phyloP scores from a whole-genome alignment of 2,888 invertebrate genomes.

The Ceraclea dissimilis region DNA sequence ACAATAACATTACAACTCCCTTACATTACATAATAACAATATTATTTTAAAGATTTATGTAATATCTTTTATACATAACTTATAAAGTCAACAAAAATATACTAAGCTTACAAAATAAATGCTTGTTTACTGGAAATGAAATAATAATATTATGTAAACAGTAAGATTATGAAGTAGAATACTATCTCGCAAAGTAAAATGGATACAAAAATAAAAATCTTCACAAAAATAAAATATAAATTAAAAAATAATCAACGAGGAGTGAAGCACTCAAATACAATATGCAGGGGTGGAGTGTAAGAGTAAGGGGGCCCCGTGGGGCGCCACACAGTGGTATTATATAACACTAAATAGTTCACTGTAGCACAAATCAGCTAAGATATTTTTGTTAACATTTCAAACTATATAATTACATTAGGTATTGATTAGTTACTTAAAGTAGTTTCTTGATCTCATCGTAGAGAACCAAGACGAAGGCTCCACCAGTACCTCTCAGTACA shows the following conservation, averaged over 20 bases:
- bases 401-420: not conserved
- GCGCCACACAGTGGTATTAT: not conserved
- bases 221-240: not conserved
- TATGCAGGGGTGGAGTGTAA: not conserved
- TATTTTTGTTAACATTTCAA: slow-evolving; percentile 19
- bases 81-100: slow-evolving; percentile 16
- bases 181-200: not conserved
- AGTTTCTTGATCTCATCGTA: slow-evolving; percentile 84
- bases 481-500: slow-evolving; percentile 88
- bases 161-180: not conserved
- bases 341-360: not conserved
- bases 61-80: slow-evolving; percentile 8
- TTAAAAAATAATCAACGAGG: not conserved
- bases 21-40: not conserved
- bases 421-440: slow-evolving; percentile 38
- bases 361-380: not conserved
- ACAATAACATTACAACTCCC: slow-evolving; percentile 2
- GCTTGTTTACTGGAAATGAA: not conserved
- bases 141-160: not conserved
- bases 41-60: not conserved
- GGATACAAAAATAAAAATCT: not conserved
- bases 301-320: not conserved
- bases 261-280: not conserved
- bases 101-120: slow-evolving; percentile 11
- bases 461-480: slow-evolving; percentile 86